phyloP scores from a whole-genome alignment of 2,113 vertebrate genomes.

The Tyto alba region DNA sequence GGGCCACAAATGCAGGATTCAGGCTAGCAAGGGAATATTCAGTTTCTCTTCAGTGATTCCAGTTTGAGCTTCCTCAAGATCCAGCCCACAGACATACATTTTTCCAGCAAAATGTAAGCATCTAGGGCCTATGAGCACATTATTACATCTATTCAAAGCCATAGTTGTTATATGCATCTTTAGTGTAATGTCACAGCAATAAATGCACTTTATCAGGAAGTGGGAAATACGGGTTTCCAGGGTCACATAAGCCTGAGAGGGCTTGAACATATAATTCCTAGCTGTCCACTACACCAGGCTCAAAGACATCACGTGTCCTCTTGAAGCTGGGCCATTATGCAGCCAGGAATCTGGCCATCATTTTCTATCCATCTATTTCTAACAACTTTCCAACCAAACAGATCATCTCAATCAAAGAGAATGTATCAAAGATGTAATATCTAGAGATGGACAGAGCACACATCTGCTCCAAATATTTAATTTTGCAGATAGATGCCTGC shows the following conservation, averaged over 20 bases:
- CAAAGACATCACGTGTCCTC: background rate
- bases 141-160: background rate
- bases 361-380: background rate
- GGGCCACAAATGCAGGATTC: background rate
- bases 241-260: rapidly evolving
- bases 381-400: background rate
- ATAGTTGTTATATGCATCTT: background rate
- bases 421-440: background rate
- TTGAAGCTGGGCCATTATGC: background rate
- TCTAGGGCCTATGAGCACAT: background rate
- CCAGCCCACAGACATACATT: background rate
- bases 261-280: background rate
- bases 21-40: background rate
- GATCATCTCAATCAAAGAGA: background rate
- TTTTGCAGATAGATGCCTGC: background rate
- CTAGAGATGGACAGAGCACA: background rate
- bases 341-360: background rate
- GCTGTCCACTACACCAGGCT: background rate
- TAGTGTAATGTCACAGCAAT: background rate
- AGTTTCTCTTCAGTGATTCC: background rate
- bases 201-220: background rate
- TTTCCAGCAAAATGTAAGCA: background rate
- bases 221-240: background rate
- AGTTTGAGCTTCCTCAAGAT: background rate
- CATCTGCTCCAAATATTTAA: background rate